phyloP scores from a whole-genome alignment of 2,113 vertebrate species.

The Pseudonaja textilis region DNA sequence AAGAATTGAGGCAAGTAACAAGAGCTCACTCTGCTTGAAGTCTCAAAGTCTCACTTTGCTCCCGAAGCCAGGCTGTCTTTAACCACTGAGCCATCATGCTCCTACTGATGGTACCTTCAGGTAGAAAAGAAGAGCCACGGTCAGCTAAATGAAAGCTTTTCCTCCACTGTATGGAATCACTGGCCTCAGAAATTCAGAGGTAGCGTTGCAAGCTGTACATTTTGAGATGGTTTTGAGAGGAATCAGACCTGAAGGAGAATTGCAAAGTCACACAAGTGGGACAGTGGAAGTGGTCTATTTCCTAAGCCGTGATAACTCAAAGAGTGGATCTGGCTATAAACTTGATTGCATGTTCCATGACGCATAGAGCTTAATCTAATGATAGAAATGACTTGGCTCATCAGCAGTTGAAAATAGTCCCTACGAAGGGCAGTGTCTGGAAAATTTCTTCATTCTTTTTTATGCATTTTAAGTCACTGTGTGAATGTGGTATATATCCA shows the following conservation, averaged over 20 bases:
- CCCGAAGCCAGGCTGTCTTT: not conserved
- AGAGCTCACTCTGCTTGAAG: not conserved
- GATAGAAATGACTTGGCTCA: not conserved
- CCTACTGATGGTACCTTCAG: not conserved
- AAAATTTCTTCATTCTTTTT: not conserved
- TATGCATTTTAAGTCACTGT: not conserved
- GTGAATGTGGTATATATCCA: not conserved
- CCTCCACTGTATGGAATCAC: not conserved
- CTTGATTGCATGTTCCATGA: not conserved
- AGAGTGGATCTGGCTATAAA: not conserved
- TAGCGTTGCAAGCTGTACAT: not conserved
- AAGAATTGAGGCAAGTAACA: not conserved
- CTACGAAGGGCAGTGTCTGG: not conserved
- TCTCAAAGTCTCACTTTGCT: too few species aligned
- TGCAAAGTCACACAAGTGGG: not conserved
- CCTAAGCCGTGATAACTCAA: not conserved
- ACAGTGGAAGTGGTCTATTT: not conserved
- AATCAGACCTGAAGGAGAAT: not conserved
- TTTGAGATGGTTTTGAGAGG: not conserved
- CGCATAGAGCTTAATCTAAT: not conserved
- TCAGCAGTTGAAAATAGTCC: not conserved
- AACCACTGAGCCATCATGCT: not conserved
- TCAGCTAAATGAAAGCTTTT: not conserved
- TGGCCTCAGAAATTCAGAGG: not conserved
- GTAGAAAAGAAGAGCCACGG: not conserved